These are phyloP conservation scores for Doris montereyensis DNA, from an alignment of 2,888 invertebrate genomes.

Conservation along the genomic window DNA sequence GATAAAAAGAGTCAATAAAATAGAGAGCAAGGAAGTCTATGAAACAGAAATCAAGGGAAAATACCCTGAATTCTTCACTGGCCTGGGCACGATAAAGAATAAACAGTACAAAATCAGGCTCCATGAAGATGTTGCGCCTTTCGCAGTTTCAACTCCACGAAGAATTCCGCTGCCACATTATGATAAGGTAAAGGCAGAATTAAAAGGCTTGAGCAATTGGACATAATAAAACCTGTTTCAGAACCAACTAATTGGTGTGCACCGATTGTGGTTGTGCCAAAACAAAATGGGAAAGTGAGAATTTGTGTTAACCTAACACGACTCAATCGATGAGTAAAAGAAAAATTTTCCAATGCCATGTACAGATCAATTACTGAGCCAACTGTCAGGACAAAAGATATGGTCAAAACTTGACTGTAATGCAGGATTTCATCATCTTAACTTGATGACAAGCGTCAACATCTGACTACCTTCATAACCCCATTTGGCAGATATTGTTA, in stretches of 20 bases:
- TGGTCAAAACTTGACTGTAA: constrained; percentile 23
- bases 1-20: too few relatives aligned
- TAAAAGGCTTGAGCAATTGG: background rate
- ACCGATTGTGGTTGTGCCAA: background rate
- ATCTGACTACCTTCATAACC: constrained; percentile 9
- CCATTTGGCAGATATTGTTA: constrained; percentile 14
- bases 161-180: background rate
- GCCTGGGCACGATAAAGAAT: too few relatives aligned
- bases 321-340: background rate
- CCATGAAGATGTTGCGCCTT: background rate
- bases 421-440: constrained; percentile 17
- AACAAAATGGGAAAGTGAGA: background rate
- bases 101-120: too few relatives aligned
- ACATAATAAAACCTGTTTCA: background rate
- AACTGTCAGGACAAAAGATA: constrained; percentile 8
- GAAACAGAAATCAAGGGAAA: background rate
- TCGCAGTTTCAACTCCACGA: background rate
- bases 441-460: background rate
- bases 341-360: background rate
- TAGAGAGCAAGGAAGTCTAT: background rate
- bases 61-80: background rate
- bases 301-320: background rate
- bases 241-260: background rate
- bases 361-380: background rate
- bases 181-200: background rate